Evolutionary conservation across 1,140 invertebrate genomes (phyloP).

Genomic region (Pomacea maculata): DNA sequence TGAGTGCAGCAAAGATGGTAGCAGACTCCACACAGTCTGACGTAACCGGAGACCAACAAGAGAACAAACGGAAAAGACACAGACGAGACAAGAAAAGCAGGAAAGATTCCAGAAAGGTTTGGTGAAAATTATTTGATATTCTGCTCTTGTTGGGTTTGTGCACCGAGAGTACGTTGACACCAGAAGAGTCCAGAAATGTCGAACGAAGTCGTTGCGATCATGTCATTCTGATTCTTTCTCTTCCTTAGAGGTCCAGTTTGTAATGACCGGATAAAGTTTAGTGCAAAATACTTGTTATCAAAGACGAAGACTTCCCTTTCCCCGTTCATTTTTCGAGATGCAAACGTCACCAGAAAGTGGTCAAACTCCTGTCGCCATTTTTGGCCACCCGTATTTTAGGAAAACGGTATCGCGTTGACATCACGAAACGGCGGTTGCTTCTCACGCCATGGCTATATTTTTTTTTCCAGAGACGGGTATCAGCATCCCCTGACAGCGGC

Average conservation of each 20-base stretch:
- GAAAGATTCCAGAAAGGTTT: slow-evolving; percentile 23
- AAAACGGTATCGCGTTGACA: too few species aligned
- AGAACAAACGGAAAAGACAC: slow-evolving; percentile 22
- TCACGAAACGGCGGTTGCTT: not conserved
- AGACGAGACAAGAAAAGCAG: slow-evolving; percentile 34
- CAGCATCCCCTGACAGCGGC: not conserved
- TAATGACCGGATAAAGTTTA: too few species aligned
- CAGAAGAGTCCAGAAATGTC: too few species aligned
- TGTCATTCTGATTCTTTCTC: too few species aligned
- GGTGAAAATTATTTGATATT: too few species aligned
- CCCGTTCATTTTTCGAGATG: not conserved
- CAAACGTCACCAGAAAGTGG: not conserved
- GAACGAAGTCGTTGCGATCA: too few species aligned
- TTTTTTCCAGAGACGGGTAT: not conserved
- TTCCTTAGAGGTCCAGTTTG: too few species aligned
- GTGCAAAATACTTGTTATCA: too few species aligned
- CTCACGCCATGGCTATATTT: not conserved
- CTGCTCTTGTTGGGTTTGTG: too few species aligned
- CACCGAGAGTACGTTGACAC: too few species aligned
- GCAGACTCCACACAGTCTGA: slow-evolving; percentile 53
- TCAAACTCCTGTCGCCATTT: not conserved
- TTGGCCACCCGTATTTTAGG: not conserved
- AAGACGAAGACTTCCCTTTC: too few species aligned
- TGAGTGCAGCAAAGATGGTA: slow-evolving; percentile 55
- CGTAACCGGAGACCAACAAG: not conserved